phyloP scores from a whole-genome alignment of 2,113 vertebrate genomes.

The Cyphomyrus plagiostoma region DNA sequence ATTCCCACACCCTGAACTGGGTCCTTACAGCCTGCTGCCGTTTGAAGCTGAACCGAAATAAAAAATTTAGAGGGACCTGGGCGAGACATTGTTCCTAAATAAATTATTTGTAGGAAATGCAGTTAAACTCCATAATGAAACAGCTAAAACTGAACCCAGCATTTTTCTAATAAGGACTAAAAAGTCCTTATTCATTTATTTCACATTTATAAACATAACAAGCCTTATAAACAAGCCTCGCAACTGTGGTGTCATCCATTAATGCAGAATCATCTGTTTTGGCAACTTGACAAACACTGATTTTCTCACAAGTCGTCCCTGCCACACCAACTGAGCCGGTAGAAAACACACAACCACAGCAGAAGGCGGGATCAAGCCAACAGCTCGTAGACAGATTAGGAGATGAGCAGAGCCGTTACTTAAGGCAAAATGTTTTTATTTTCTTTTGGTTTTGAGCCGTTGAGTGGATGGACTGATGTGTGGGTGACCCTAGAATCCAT shows the following conservation, averaged over 20 bases:
- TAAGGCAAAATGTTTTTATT: not conserved
- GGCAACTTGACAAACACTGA: not conserved
- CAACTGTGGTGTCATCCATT: not conserved
- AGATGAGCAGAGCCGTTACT: not conserved
- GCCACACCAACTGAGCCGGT: not conserved
- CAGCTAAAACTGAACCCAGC: constrained; percentile 47
- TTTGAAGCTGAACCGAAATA: constrained; percentile 61
- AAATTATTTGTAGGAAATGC: constrained; percentile 59
- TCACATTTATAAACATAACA: constrained; percentile 49
- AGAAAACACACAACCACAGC: not conserved
- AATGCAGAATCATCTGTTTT: not conserved
- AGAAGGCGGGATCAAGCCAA: not conserved
- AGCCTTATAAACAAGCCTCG: constrained; percentile 36
- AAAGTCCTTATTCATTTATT: constrained; percentile 32
- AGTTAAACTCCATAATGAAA: constrained; percentile 55
- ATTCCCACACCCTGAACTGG: constrained; percentile 60
- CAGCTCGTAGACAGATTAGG: not conserved
- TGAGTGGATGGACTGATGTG: not conserved
- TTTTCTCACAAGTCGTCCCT: not conserved
- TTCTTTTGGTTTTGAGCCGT: not conserved
- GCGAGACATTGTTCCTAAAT: constrained; percentile 55
- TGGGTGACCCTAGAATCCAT: not conserved
- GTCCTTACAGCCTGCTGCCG: constrained; percentile 54
- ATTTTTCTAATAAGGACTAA: constrained; percentile 23
- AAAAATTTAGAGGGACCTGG: constrained; percentile 61